Evolutionary conservation across 2,797 vertebrate species (phyloP), one percentile per base, ranked within the genome.

Genomic region (Fistularia tabacaria): DNA sequence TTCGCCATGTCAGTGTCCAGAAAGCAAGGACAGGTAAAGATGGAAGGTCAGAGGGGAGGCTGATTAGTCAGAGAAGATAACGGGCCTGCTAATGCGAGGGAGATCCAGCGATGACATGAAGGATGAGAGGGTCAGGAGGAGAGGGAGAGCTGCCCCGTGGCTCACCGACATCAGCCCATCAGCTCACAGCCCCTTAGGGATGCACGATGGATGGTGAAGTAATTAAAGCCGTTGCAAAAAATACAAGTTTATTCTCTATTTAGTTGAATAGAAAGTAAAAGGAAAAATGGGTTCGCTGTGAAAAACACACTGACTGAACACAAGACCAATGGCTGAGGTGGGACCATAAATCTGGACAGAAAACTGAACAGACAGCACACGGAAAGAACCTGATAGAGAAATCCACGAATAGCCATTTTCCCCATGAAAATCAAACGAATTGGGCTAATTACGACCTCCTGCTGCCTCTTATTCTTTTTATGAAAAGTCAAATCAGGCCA

Each of bases 391-490:
- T 86, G 79, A 93, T 90, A 90, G 92, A 94, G 90, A 84, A 86
- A 85, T 84, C 88, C 90, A 91, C 93, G 93, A 93, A 92, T 76
- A 88, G 91, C 65, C 86, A 90, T 91, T 94, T 93, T 89, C 89
- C 90, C 12, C 76, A 81, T 80, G 82, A 89, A 90, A 91, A 90
- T 90, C 92, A 94, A 94, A 89, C 90, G 92, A 91, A 94, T 94
- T 94, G 14, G 14, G 87, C 90, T 92, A 93, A 94, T 94, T 93
- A 92, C 85, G 88, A 90, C 92, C 93, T 93, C 89, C 92, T 92
- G 88, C 82, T 77, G 84, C 85, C 84, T 90, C 89, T 81, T 66
- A 77, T 75, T 88, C 89, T 89, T 87, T 88, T 90, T 9, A 89
- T 87, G 85, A 88, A 89, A 88, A 86, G 80, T 87, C 66, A 82